Base-by-base conservation (phyloP, 2,888 invertebrate genomes). In the Melipona beecheii region DNA sequence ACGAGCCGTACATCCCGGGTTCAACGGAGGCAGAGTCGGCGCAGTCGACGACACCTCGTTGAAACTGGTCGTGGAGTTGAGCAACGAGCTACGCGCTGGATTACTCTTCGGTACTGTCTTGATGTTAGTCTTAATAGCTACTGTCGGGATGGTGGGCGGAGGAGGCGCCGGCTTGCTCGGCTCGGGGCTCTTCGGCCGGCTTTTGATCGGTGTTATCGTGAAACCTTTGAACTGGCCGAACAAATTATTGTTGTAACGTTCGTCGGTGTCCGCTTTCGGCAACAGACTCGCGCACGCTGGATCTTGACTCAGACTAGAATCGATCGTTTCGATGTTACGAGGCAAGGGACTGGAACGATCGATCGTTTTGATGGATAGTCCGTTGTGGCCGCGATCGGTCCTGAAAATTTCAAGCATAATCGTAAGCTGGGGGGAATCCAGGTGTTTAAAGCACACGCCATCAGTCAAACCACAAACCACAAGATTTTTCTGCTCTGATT, bases 141-240 rank as follows among this genome's bases (percentile, higher is more conserved):
- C 93, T 0, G 93, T 91, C 0, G 96, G 95, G 0, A 96, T 95
- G 0, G 96, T 96, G 0, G 97, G 96, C 2, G 96, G 95, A 0
- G 97, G 97, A 0, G 97, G 97, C 0, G 97, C 96, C 2, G 96
- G 94, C 71, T 96, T 94, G 6, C 95, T 92, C 0, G 96, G 96
- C 2, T 95, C 75, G 0, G 95, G 94, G 80, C 88, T 83, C 81
- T 94, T 93, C 19, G 90, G 60, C 21, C 94, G 94, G 90, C 95
- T 95, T 56, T 96, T 95, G 0, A 97, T 95, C 0, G 97, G 97
- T 0, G 96, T 96, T 66, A 98, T 95, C 0, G 97, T 97, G 94
- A 98, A 98, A 0, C 98, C 98, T 94, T 97, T 97, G 95, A 98
- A 98, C 91, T 98, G 97, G 0, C 98, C 98, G 93, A 98, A 98